Percentiles rank a stretch among this genome's conserved stretches.
Conservation (phyloP, 53 echinoderm and acorn worm genomes). For the Glandiceps talaboti region DNA sequence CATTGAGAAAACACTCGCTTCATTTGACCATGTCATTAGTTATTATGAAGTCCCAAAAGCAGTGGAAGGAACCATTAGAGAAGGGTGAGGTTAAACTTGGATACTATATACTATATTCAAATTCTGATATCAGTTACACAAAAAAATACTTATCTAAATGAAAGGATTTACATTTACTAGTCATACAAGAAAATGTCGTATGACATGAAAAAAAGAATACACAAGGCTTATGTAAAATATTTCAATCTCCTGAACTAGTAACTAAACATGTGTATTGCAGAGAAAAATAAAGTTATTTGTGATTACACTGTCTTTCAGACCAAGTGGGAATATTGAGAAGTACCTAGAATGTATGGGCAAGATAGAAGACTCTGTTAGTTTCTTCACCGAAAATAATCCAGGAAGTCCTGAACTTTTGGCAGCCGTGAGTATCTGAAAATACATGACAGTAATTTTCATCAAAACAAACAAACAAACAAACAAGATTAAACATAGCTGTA, state of each 20-base stretch:
- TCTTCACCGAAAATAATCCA: conserved; percentile 82
- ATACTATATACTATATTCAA: too few relatives aligned
- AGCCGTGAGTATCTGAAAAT: conserved; percentile 61
- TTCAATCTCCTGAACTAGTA: too few relatives aligned
- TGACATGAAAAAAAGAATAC: too few relatives aligned
- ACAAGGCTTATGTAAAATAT: too few relatives aligned
- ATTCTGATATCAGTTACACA: too few relatives aligned
- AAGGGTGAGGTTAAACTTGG: conserved; percentile 91
- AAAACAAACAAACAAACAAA: too few relatives aligned
- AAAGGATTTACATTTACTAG: too few relatives aligned
- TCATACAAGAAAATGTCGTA: too few relatives aligned
- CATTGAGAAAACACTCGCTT: conserved; percentile 56
- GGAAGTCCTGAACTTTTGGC: conserved; percentile 82
- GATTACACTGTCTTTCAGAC: conserved; percentile 18
- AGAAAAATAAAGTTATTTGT: neutral
- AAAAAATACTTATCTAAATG: too few relatives aligned
- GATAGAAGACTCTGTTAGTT: conserved; percentile 57
- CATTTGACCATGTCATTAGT: conserved; percentile 76
- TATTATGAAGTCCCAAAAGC: conserved; percentile 83
- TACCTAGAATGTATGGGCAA: conserved; percentile 68
- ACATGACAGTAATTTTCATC: too few relatives aligned
- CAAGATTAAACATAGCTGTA: too few relatives aligned
- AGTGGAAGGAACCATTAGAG: conserved; percentile 56
- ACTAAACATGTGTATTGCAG: neutral
- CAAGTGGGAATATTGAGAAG: conserved; percentile 60